phyloP scores from a whole-genome alignment of 2,113 vertebrate species.

The Charina bottae region DNA sequence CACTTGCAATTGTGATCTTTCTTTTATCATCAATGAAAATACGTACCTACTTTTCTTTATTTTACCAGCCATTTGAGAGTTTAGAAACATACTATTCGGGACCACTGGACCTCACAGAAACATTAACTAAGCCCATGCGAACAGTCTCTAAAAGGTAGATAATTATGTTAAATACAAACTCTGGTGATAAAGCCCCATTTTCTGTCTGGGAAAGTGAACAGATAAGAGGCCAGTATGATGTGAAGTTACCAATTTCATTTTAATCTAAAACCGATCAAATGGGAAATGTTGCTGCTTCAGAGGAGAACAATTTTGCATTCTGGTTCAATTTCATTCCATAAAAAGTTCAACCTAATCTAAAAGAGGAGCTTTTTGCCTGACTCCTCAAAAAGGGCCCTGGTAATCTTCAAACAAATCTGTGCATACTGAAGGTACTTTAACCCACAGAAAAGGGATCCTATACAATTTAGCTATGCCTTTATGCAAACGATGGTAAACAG shows the following conservation, averaged over 20 bases:
- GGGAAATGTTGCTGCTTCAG: constrained; percentile 10
- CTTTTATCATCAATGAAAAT: neutral
- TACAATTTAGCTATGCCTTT: constrained; percentile 69
- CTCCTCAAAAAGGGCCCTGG: constrained; percentile 20
- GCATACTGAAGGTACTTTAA: constrained; percentile 44
- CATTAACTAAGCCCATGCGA: neutral
- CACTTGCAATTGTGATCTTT: neutral
- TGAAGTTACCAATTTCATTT: constrained; percentile 7
- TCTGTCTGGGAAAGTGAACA: constrained; percentile 7
- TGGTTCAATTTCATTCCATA: constrained; percentile 27
- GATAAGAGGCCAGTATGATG: constrained; percentile 1
- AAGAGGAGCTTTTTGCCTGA: neutral
- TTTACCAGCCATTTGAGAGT: neutral
- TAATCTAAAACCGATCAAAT: constrained; percentile 15
- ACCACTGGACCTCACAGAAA: neutral
- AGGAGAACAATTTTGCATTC: constrained; percentile 15
- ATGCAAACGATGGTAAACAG: constrained; percentile 65
- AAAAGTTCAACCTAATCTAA: constrained; percentile 37
- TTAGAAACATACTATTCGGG: neutral
- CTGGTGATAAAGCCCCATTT: constrained; percentile 36
- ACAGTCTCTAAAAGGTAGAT: constrained; percentile 8
- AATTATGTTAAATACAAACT: constrained; percentile 23
- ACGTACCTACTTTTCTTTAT: neutral
- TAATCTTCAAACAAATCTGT: constrained; percentile 35
- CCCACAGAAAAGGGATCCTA: constrained; percentile 58